A percentile compares a stretch with the other conserved stretches of the same genome.
Evolutionary conservation across 1,140 invertebrate species (phyloP).

Genomic region (Drosophila littoralis): DNA sequence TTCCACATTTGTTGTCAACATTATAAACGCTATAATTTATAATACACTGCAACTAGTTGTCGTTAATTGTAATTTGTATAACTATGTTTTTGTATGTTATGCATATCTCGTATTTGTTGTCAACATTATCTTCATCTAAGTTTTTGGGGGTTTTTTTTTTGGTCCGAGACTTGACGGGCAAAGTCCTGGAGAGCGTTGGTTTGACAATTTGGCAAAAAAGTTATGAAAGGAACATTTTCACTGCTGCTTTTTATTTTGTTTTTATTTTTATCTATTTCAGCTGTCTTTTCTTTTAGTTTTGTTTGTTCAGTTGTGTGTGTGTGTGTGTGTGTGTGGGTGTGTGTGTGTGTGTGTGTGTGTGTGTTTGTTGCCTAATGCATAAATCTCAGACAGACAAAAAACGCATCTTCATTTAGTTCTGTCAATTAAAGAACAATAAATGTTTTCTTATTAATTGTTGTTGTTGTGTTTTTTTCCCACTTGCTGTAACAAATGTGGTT

Average conservation of each 20-base stretch:
- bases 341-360: not conserved
- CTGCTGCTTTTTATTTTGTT: conserved; percentile 55
- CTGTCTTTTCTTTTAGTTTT: conserved; percentile 23
- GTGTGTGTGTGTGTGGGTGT: conserved; percentile 21
- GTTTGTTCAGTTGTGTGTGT: conserved; percentile 5
- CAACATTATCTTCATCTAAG: conserved; percentile 40
- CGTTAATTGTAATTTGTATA: conserved; percentile 42
- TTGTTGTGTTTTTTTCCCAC: conserved; percentile 33
- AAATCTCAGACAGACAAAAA: conserved; percentile 75
- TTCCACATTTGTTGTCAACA: conserved; percentile 45
- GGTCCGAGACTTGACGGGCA: conserved; percentile 69
- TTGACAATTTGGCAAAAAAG: conserved; percentile 83
- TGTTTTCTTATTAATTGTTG: conserved; percentile 43
- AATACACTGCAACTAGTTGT: conserved; percentile 46
- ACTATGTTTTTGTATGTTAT: conserved; percentile 49
- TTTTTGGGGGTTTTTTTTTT: conserved; percentile 42
- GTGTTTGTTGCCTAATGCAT: conserved; percentile 64
- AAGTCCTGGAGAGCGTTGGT: conserved; percentile 80
- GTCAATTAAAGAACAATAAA: conserved; percentile 68
- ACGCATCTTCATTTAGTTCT: conserved; percentile 66
- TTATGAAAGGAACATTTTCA: conserved; percentile 81
- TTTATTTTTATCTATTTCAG: conserved; percentile 29
- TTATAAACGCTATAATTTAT: conserved; percentile 59
- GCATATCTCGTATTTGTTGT: conserved; percentile 52
- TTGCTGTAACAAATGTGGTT: conserved; percentile 73